These are phyloP conservation scores for Corticium candelabrum DNA, from an alignment of 37 sponge, comb jelly and placozoan species.

Conservation along the genomic window DNA sequence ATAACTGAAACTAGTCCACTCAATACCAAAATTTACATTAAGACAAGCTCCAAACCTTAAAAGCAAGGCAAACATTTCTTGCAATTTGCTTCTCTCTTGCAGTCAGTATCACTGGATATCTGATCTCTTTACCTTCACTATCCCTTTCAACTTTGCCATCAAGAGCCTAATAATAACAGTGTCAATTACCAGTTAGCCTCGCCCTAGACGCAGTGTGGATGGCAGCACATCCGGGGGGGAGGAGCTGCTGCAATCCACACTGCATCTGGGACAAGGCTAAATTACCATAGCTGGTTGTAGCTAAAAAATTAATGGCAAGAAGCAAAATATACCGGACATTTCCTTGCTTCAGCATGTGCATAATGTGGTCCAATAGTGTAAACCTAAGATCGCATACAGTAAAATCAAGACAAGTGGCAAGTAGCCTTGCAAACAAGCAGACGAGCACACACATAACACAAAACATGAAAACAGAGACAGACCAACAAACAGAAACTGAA, in stretches of 20 bases:
- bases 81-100: constrained; percentile 90
- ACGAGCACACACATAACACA: neutral
- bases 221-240: neutral
- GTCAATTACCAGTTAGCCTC: neutral
- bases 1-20: neutral
- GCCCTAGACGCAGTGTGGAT: neutral
- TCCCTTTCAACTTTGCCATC: constrained; percentile 95
- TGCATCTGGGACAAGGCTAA: neutral
- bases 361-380: constrained; percentile 91
- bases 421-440: neutral
- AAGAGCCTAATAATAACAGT: constrained; percentile 43
- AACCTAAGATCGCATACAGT: constrained; percentile 29
- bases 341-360: constrained; percentile 95
- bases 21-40: neutral
- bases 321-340: constrained; percentile 70
- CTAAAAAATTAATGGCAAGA: neutral
- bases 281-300: neutral
- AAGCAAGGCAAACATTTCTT: constrained; percentile 68
- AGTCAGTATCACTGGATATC: constrained; percentile 86
- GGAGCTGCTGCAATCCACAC: neutral
- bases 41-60: constrained; percentile 49
- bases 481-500: neutral
- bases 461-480: neutral
- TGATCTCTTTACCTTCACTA: constrained; percentile 70
- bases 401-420: neutral